Percentiles rank a stretch among this genome's conserved stretches.
phyloP scores from a whole-genome alignment of 2,888 invertebrate genomes.

The Pteria penguin region DNA sequence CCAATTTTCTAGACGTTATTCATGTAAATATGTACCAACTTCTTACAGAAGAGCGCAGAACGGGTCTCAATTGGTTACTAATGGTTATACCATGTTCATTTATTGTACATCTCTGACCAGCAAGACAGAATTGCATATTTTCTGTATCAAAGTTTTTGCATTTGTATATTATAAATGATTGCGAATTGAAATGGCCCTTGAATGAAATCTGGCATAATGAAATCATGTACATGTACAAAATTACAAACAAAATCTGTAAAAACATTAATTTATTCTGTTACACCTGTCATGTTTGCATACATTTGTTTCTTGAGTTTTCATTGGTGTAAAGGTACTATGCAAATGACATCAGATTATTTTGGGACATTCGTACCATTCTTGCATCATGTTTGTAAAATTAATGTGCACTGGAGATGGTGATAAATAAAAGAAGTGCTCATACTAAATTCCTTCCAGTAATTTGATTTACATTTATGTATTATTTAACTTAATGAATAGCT shows the following conservation, averaged over 20 bases:
- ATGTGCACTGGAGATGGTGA: neutral
- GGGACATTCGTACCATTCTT: neutral
- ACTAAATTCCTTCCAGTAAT: neutral
- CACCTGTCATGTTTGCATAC: neutral
- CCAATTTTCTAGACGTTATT: conserved; percentile 28
- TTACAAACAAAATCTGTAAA: neutral
- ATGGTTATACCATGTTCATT: conserved; percentile 45
- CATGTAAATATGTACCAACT: conserved; percentile 33
- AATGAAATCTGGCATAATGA: neutral
- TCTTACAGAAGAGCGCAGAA: conserved; percentile 42
- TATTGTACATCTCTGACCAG: conserved; percentile 23
- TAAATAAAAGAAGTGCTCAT: neutral
- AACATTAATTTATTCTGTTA: conserved; percentile 4
- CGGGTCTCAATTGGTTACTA: conserved; percentile 60
- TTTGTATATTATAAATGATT: neutral
- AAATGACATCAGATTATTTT: conserved; percentile 2
- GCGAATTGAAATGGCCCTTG: neutral
- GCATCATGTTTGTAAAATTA: neutral
- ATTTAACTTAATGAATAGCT: conserved; percentile 32
- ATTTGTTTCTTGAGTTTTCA: conserved; percentile 3
- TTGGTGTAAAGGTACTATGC: conserved; percentile 6
- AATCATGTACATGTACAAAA: neutral
- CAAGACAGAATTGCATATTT: conserved; percentile 48
- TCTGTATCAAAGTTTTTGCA: conserved; percentile 29
- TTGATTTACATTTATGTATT: conserved; percentile 24